These are phyloP conservation scores for Megalonaias nervosa DNA, from an alignment of 1,140 invertebrate species.

Conservation along the genomic window DNA sequence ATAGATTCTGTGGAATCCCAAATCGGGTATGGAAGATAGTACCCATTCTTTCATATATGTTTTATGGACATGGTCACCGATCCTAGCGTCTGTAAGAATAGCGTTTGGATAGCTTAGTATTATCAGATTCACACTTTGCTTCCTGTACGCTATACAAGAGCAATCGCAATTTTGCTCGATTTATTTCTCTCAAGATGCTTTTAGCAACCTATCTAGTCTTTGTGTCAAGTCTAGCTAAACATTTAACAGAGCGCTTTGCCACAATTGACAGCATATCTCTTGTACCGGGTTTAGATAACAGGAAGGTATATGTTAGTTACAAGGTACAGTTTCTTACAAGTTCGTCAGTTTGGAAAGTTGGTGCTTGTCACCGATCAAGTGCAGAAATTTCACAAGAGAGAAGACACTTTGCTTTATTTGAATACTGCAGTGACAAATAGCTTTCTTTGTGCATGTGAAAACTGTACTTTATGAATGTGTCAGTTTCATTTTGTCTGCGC, in stretches of 20 bases:
- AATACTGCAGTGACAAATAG: no score
- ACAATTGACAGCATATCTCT: slow-evolving; percentile 41
- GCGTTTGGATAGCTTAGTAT: neutral
- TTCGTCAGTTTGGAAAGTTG: slow-evolving; percentile 12
- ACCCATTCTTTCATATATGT: no score
- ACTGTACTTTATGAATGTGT: no score
- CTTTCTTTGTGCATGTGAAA: no score
- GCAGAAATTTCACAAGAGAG: neutral
- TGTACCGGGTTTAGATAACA: neutral
- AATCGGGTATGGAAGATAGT: no score
- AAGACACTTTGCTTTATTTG: neutral
- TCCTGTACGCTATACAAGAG: slow-evolving; percentile 28
- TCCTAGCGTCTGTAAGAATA: neutral
- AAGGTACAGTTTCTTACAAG: slow-evolving; percentile 1
- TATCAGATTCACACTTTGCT: slow-evolving; percentile 1
- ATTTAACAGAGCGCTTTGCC: slow-evolving; percentile 25
- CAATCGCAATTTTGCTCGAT: neutral
- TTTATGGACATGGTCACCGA: no score
- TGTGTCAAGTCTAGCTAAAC: slow-evolving; percentile 26
- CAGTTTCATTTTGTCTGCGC: neutral
- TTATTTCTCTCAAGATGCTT: neutral
- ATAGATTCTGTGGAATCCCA: no score
- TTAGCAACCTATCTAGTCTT: neutral
- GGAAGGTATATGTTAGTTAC: slow-evolving; percentile 5
- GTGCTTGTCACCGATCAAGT: neutral